phyloP scores from a whole-genome alignment of 2,888 invertebrate genomes.

The Venustoraphidia nigricollis region DNA sequence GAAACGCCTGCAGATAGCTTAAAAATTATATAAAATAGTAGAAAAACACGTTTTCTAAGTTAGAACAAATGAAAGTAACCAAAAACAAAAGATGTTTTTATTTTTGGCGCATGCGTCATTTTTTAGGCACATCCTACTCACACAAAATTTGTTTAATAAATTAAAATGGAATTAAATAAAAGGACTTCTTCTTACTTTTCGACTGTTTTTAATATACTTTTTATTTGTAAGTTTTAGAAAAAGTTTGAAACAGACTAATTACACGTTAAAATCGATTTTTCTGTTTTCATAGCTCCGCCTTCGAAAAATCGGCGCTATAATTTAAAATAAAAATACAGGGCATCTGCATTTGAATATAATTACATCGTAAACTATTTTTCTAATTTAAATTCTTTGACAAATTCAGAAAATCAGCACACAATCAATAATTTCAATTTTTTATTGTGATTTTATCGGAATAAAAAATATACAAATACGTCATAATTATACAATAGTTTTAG shows the following conservation, averaged over 20 bases:
- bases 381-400: background rate
- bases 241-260: background rate
- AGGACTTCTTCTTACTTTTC: background rate
- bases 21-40: background rate
- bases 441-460: background rate
- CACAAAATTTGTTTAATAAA: background rate
- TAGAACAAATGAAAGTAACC: too few species aligned
- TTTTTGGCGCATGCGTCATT: conserved; percentile 2
- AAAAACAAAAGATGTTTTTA: background rate
- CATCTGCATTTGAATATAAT: background rate
- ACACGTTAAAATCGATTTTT: background rate
- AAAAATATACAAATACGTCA: background rate
- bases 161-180: background rate
- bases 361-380: background rate
- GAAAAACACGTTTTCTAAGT: too few species aligned
- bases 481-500: conserved; percentile 23
- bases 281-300: background rate
- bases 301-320: background rate
- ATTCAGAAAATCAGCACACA: background rate
- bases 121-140: conserved; percentile 5
- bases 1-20: background rate
- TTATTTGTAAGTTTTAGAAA: background rate
- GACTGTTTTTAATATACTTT: background rate
- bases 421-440: background rate
- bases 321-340: background rate